Base-by-base conservation (phyloP, 2,113 vertebrate genomes). In the Engraulis encrasicolus region DNA sequence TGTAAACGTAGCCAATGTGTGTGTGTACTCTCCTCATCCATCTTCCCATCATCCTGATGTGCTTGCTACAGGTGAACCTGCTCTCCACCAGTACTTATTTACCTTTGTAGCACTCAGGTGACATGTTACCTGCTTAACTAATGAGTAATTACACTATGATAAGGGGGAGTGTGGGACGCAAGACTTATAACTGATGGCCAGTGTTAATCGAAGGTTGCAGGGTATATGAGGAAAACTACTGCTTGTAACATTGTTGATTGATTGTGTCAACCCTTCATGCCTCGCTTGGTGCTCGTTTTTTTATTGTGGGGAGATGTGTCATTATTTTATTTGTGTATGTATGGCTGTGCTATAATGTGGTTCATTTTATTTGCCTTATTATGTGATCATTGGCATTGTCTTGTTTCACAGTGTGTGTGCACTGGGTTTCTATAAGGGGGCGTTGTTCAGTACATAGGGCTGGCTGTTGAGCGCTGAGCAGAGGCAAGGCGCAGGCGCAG, bases 261-360 rank as follows among this genome's bases (percentile, higher is more conserved):
- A 34, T 9, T 14, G 1, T 14, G 27, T 31, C 58, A 23, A 66
- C 6, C 5, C 66, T 36, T 23, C 6, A 34, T 45, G 3, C 9
- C 9, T 74, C 31, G 31, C 34, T 74, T 36, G 17, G 17, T 14
- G 27, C 66, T 66, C n/a, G n/a, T n/a, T n/a, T n/a, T n/a, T 14
- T 11, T 17, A 15, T 14, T 34, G 61, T 31, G 7, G 11, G 17
- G 31, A 17, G 34, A 74, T 27, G 66, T 27, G 31, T 11, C 66
- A 74, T 34, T 12, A 27, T 74, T 74, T 74, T 74, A 31, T 74
- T 74, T 74, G 40, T 45, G n/a, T n/a, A n/a, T n/a, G n/a, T 74
- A 74, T 74, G 66, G 31, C 0, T 9, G 27, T 74, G 66, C 18
- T 74, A 74, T 74, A 23, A 36, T n/a, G n/a, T n/a, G n/a, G n/a